A percentile compares a stretch with the other conserved stretches of the same genome.
These are phyloP conservation scores for Omphaloscelis lunosa DNA, from an alignment of 2,888 invertebrate genomes.

Conservation along the genomic window DNA sequence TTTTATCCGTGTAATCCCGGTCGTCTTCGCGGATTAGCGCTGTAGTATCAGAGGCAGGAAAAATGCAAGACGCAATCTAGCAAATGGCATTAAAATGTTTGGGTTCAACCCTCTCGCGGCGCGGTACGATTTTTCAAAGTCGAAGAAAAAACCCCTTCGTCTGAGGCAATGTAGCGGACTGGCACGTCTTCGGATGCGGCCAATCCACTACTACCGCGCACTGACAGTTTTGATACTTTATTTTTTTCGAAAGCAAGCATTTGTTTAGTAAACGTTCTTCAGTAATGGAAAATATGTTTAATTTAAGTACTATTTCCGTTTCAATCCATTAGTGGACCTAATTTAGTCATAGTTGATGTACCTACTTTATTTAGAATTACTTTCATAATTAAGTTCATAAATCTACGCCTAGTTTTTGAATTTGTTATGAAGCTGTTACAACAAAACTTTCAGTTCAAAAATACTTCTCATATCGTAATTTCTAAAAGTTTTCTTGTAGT, in stretches of 20 bases:
- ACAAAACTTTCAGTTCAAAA: not conserved
- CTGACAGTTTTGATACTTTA: constrained; percentile 80
- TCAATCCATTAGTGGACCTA: not conserved
- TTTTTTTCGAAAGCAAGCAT: not conserved
- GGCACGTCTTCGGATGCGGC: constrained; percentile 89
- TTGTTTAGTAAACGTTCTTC: not conserved
- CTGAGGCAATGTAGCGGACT: constrained; percentile 88
- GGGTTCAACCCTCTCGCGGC: constrained; percentile 88
- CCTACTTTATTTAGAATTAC: not conserved
- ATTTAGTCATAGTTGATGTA: not conserved
- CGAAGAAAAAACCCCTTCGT: constrained; percentile 88
- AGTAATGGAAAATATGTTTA: not conserved
- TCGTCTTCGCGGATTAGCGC: constrained; percentile 90
- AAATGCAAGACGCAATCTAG: constrained; percentile 91
- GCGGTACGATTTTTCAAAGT: constrained; percentile 89
- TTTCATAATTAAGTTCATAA: not conserved
- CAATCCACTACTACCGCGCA: constrained; percentile 73
- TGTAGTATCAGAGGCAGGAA: constrained; percentile 84
- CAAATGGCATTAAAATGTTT: constrained; percentile 91
- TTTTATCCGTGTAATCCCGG: constrained; percentile 87
- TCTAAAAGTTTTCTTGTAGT: not conserved
- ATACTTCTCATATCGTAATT: not conserved
- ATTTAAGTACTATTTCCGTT: not conserved
- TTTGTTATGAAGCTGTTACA: not conserved
- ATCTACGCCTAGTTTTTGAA: not conserved